A percentile compares a stretch with the other conserved stretches of the same genome.
phyloP scores from a whole-genome alignment of 2,113 vertebrate genomes.

The Amphiprion ocellaris region DNA sequence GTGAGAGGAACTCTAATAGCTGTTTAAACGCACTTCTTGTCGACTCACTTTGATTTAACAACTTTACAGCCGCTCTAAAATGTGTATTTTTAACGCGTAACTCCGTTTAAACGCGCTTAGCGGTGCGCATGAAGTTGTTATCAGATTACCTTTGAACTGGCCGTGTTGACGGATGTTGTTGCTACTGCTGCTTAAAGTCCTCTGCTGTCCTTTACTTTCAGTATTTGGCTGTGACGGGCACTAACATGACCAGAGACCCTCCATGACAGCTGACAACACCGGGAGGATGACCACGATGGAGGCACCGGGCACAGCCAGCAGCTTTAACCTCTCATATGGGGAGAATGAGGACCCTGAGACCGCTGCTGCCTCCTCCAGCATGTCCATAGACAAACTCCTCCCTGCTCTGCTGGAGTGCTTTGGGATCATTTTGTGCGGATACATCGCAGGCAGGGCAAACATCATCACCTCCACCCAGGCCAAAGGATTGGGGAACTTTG shows the following conservation, averaged over 20 bases:
- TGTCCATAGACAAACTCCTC: constrained; percentile 95
- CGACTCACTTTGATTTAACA: neutral
- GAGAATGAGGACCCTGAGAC: constrained; percentile 45
- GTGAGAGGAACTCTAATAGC: constrained; percentile 10
- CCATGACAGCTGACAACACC: constrained; percentile 11
- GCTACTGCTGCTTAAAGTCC: neutral
- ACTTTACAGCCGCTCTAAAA: neutral
- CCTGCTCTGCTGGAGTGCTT: constrained; percentile 97
- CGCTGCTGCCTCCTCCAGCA: constrained; percentile 78
- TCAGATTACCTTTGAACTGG: constrained; percentile 13
- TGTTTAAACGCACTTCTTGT: too few relatives aligned
- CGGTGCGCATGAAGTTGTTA: neutral
- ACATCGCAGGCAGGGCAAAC: constrained; percentile 92
- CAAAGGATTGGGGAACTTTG: constrained; percentile 96
- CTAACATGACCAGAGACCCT: constrained; percentile 10
- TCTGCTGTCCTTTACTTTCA: neutral
- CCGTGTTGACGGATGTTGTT: neutral
- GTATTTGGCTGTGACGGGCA: neutral
- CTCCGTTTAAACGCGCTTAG: neutral
- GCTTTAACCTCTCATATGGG: constrained; percentile 28
- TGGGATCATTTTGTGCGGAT: constrained; percentile 97
- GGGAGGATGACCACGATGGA: constrained; percentile 63
- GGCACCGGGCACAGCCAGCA: neutral
- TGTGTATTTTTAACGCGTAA: accelerated
- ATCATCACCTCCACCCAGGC: constrained; percentile 94